phyloP scores from a whole-genome alignment of 1,140 invertebrate genomes.

The Magallana angulata region DNA sequence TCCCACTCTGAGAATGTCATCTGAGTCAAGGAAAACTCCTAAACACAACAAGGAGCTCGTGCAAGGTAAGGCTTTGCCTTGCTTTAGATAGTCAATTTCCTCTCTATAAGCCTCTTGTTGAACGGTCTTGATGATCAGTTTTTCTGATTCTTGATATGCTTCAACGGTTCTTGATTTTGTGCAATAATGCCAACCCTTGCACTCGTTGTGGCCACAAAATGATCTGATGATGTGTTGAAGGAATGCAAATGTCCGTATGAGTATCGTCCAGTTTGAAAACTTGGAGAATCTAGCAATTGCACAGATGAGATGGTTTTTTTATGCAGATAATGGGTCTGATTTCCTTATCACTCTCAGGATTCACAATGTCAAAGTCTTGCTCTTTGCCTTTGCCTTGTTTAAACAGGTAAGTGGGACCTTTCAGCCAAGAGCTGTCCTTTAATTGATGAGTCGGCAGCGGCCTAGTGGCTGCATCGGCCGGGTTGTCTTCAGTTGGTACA shows the following conservation, averaged over 20 bases:
- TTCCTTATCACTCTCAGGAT: slow-evolving; percentile 23
- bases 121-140: neutral
- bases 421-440: slow-evolving; percentile 20
- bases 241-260: neutral
- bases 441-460: neutral
- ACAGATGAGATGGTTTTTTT: neutral
- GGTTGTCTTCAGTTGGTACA: neutral
- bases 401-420: slow-evolving; percentile 17
- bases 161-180: neutral
- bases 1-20: neutral
- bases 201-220: neutral
- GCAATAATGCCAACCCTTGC: neutral
- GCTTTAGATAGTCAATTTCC: neutral
- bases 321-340: neutral
- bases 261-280: slow-evolving; percentile 1
- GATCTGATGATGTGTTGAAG: neutral
- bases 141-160: neutral
- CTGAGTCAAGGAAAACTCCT: neutral
- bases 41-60: neutral
- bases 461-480: neutral
- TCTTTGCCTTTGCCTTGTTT: neutral
- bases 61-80: neutral
- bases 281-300: neutral
- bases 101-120: neutral
- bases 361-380: neutral